phyloP scores from a whole-genome alignment of 1,140 invertebrate species.

The Calliopsis andreniformis region DNA sequence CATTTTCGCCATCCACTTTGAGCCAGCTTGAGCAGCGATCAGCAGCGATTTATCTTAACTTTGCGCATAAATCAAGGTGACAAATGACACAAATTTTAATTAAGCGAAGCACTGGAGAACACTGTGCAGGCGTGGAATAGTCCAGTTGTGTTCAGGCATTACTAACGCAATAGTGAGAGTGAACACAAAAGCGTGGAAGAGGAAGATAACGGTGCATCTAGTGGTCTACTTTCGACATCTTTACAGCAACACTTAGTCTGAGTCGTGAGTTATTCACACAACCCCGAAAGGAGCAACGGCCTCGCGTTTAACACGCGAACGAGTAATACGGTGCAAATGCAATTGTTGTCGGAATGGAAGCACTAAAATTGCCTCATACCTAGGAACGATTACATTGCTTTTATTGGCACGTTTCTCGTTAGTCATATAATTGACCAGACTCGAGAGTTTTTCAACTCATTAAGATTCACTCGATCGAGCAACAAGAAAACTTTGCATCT shows the following conservation, averaged over 20 bases:
- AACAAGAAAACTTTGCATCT: background rate
- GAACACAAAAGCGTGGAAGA: background rate
- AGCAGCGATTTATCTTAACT: background rate
- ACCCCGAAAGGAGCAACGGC: constrained; percentile 27
- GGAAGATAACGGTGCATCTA: background rate
- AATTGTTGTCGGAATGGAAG: background rate
- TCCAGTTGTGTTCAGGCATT: background rate
- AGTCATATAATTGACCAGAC: background rate
- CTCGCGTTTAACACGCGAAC: constrained; percentile 54
- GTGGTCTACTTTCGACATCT: constrained; percentile 3
- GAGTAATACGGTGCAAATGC: background rate
- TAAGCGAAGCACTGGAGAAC: background rate
- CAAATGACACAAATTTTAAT: background rate
- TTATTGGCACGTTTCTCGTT: background rate
- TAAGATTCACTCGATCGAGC: background rate
- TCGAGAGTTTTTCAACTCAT: background rate
- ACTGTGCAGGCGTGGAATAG: background rate
- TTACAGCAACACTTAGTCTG: background rate
- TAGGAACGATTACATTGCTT: background rate
- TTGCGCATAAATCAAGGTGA: background rate
- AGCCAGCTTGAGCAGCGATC: too few species aligned
- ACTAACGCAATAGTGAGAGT: background rate
- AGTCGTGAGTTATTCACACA: constrained; percentile 25
- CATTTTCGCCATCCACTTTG: background rate
- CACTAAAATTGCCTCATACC: background rate